These are phyloP conservation scores for Lepilemur septentrionalis DNA, from an alignment of 2,797 vertebrate genomes.

Conservation along the genomic window DNA sequence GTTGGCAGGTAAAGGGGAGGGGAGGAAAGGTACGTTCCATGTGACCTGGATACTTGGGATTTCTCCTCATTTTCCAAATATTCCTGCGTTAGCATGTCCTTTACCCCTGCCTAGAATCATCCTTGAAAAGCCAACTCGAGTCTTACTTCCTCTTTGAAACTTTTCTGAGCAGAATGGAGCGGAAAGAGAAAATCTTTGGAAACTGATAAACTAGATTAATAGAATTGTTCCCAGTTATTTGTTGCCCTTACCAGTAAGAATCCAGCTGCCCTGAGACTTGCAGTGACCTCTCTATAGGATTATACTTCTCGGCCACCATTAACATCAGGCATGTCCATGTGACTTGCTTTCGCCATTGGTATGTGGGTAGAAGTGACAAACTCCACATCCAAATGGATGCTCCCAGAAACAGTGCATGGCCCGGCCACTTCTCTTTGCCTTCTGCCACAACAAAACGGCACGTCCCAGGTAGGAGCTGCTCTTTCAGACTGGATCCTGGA, in stretches of 20 bases:
- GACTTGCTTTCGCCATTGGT: not conserved
- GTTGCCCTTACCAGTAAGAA: not conserved
- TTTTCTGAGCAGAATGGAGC: not conserved
- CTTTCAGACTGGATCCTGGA: not conserved
- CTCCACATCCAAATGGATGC: not conserved
- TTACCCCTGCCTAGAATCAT: not conserved
- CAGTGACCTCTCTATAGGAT: not conserved
- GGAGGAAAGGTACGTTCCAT: not conserved
- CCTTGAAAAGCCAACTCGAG: not conserved
- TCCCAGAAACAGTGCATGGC: not conserved
- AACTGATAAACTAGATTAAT: not conserved
- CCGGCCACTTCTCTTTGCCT: not conserved
- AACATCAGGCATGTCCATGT: accelerated
- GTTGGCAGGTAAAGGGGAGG: not conserved
- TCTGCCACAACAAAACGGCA: not conserved
- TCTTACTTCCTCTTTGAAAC: not conserved
- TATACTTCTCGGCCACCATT: not conserved
- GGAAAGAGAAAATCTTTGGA: not conserved
- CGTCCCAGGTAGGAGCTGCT: not conserved
- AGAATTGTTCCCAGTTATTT: not conserved
- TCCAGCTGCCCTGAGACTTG: not conserved
- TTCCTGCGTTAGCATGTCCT: not conserved
- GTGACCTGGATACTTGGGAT: not conserved
- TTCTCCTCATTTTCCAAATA: not conserved
- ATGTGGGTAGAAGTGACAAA: not conserved